A percentile compares a stretch with the other conserved stretches of the same genome.
Conservation (phyloP, 2,888 invertebrate genomes). For the Lapara coniferarum region DNA sequence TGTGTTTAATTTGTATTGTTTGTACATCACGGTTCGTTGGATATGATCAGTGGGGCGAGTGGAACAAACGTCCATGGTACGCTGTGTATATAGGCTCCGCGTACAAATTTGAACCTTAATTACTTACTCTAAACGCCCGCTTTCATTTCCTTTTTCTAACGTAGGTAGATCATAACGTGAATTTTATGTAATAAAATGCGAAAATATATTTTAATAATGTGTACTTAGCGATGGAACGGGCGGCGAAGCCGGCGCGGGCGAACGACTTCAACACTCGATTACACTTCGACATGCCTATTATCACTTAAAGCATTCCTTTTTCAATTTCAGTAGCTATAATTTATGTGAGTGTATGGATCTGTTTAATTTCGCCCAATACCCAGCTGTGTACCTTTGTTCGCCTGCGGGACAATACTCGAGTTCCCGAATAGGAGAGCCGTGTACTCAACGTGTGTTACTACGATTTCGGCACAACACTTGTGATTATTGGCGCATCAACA, state of each 20-base stretch:
- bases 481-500: conserved; percentile 45
- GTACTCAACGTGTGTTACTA: conserved; percentile 71
- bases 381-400: conserved; percentile 54
- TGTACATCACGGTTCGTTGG: conserved; percentile 42
- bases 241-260: conserved; percentile 81
- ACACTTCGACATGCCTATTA: conserved; percentile 8
- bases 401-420: conserved; percentile 77
- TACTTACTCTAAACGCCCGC: conserved; percentile 76
- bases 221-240: conserved; percentile 80
- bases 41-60: conserved; percentile 59
- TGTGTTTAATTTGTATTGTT: conserved; percentile 51
- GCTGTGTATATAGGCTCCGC: conserved; percentile 82
- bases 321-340: conserved; percentile 29
- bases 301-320: conserved; percentile 34
- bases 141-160: conserved; percentile 79
- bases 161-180: conserved; percentile 83
- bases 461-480: conserved; percentile 40
- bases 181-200: conserved; percentile 84
- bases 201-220: conserved; percentile 84
- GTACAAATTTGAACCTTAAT: conserved; percentile 80
- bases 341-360: conserved; percentile 24
- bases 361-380: conserved; percentile 26
- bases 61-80: conserved; percentile 83
- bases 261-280: conserved; percentile 45
- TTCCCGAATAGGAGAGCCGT: conserved; percentile 65